Evolutionary conservation across 2,113 vertebrate genomes (phyloP).

Genomic region (Lagopus muta): DNA sequence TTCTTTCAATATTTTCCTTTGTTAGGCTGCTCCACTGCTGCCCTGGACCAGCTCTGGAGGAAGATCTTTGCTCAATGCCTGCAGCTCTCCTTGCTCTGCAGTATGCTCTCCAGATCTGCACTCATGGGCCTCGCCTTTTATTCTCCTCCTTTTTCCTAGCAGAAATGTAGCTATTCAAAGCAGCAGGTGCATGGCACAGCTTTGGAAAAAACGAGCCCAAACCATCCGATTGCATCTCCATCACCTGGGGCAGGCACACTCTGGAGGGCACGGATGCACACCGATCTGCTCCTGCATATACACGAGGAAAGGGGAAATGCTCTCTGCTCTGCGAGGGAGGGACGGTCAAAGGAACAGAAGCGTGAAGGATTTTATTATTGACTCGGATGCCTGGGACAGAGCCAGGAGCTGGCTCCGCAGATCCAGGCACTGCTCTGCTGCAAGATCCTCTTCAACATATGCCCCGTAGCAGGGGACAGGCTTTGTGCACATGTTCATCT

Average conservation of each 20-base stretch:
- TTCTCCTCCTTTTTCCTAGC: background rate
- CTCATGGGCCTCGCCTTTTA: background rate
- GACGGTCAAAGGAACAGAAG: background rate
- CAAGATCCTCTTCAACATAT: constrained; percentile 23
- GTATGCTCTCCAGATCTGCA: background rate
- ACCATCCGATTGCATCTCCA: background rate
- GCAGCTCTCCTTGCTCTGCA: background rate
- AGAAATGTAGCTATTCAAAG: background rate
- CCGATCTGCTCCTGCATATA: background rate
- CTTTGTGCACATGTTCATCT: constrained; percentile 21
- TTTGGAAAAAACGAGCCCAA: background rate
- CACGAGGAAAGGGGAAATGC: background rate
- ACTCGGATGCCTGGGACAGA: background rate
- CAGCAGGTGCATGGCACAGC: background rate
- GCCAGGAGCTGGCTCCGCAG: background rate
- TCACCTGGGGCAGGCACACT: background rate
- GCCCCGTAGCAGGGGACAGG: background rate
- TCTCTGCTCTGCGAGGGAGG: background rate
- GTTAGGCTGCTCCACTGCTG: background rate
- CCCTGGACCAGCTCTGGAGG: background rate
- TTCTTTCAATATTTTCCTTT: background rate
- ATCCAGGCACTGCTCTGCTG: background rate
- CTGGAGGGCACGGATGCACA: too few species aligned
- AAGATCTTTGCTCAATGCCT: background rate
- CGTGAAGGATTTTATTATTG: constrained; percentile 6